phyloP scores from a whole-genome alignment of 2,888 invertebrate genomes.

The Trachelus tabidus region DNA sequence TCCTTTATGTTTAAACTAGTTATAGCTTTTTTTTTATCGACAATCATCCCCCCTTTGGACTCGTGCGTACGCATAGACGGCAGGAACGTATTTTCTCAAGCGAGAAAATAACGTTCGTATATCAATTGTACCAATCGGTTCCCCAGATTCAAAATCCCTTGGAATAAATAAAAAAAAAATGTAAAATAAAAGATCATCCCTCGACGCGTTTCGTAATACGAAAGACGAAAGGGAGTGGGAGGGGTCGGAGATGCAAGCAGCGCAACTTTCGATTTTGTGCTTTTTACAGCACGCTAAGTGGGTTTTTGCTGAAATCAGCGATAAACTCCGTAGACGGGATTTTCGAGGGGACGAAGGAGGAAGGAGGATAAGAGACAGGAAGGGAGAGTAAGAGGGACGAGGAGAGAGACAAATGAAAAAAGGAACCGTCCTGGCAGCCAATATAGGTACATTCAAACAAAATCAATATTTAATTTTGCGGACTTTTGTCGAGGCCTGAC shows the following conservation, averaged over 20 bases:
- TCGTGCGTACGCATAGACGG: too few relatives aligned
- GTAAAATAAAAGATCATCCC: neutral
- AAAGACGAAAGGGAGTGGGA: too few relatives aligned
- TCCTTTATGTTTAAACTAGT: neutral
- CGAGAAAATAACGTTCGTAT: too few relatives aligned
- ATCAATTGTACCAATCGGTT: too few relatives aligned
- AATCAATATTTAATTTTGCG: constrained; percentile 51
- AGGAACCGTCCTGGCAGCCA: neutral
- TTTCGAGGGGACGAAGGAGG: too few relatives aligned
- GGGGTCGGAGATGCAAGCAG: neutral
- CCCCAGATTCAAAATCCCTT: neutral
- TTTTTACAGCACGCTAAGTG: constrained; percentile 34
- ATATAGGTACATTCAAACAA: constrained; percentile 28
- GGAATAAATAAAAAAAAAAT: neutral
- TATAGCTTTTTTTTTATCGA: too few relatives aligned
- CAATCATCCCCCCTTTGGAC: too few relatives aligned
- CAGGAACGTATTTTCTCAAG: too few relatives aligned
- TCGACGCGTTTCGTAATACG: neutral
- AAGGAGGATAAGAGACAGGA: too few relatives aligned
- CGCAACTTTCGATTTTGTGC: neutral
- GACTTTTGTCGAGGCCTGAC: constrained; percentile 24
- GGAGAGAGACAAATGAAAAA: neutral
- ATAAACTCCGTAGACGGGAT: constrained; percentile 25
- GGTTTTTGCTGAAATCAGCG: constrained; percentile 34
- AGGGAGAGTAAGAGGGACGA: neutral